Base-by-base conservation (phyloP, 2,888 invertebrate genomes). In the Epistrophe grossulariae region DNA sequence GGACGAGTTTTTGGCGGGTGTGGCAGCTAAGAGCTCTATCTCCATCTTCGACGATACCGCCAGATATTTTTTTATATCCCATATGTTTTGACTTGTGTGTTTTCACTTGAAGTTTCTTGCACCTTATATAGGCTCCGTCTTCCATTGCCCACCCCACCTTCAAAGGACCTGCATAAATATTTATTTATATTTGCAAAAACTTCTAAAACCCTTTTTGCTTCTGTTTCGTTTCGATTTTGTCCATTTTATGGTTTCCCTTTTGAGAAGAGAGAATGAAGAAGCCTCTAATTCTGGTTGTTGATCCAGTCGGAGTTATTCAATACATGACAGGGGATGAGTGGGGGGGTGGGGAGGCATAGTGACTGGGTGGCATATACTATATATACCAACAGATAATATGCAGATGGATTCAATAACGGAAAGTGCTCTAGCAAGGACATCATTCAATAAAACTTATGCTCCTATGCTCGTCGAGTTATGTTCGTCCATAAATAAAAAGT, bases 391-490 rank as follows among this genome's bases (percentile, higher is more conserved):
- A 66, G 81, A 87, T 84, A 82, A 87, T 88, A 89, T 89, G 89
- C 87, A 89, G 89, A 89, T 89, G 89, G 89, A 89, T 89, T 89
- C 89, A 89, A 89, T 89, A 89, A 89, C 89, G 88, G 81, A 89
- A 89, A 89, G 89, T 89, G 89, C 88, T 89, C 88, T 73, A 73
- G 88, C 84, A 84, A 84, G 88, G 84, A 88, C 88, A 89, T 89
- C 89, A 89, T 89, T 89, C 89, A 89, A 89, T 89, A 89, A 89
- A 89, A 89, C 89, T 89, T 89, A 89, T 89, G 89, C 89, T 79
- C 80, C 74, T 83, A 89, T 83, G 88, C 85, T 88, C 88, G 89
- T 85, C 84, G 89, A 88, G 88, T 89, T 89, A 89, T 89, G 88
- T 84, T 89, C 87, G 74, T 76, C 83, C 89, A 89, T 89, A 89